Percentiles rank a stretch among this genome's conserved stretches.
Conservation (phyloP, 2,797 vertebrate species). For the Oryzias dopingdopingensis region DNA sequence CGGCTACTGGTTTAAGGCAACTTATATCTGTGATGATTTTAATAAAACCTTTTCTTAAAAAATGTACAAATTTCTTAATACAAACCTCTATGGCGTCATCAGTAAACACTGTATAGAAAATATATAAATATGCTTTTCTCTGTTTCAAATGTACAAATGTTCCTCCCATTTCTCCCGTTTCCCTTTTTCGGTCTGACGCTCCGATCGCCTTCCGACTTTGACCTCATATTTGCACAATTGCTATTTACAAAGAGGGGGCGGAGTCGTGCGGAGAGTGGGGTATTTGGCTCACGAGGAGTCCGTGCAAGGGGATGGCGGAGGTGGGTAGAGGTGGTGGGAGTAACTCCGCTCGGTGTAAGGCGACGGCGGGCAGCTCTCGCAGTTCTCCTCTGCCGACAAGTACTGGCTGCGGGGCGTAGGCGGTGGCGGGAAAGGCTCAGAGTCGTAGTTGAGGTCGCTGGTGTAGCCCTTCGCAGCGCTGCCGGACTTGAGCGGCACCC, state of each 20-base stretch:
- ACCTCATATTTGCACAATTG: constrained; percentile 76
- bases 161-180: constrained; percentile 47
- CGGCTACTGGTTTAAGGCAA: constrained; percentile 91
- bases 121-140: constrained; percentile 98
- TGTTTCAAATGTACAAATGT: constrained; percentile 91
- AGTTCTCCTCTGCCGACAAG: constrained; percentile 97
- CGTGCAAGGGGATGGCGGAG: constrained; percentile 93
- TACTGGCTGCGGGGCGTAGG: constrained; percentile 96
- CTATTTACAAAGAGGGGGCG: constrained; percentile 84
- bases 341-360: constrained; percentile 96
- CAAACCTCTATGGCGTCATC: constrained; percentile 92
- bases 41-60: constrained; percentile 89
- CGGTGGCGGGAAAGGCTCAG: constrained; percentile 93
- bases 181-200: constrained; percentile 23
- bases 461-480: constrained; percentile 86
- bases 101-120: constrained; percentile 96
- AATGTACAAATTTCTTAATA: constrained; percentile 92
- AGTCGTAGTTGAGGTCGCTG: constrained; percentile 96
- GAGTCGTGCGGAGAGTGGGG: constrained; percentile 27
- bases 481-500: constrained; percentile 79
- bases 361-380: constrained; percentile 95
- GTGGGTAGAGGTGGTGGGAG: constrained; percentile 96
- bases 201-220: constrained; percentile 73
- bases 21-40: constrained; percentile 91
- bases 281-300: constrained; percentile 91